Base-by-base conservation (phyloP, 1,140 invertebrate species). In the Calephelis nemesis region DNA sequence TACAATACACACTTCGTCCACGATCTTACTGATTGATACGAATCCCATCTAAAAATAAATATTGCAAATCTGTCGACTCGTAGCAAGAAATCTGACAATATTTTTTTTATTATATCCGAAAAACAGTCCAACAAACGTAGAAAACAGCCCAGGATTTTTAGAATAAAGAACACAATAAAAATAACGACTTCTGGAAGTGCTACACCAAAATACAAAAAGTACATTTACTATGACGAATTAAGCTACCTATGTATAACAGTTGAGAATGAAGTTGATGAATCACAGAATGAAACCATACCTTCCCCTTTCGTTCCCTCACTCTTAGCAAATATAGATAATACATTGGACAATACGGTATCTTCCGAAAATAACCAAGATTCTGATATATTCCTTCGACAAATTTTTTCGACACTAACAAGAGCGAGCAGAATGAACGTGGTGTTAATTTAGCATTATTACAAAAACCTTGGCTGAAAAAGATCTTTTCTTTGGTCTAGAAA, bases 381-480 rank as follows among this genome's bases (percentile, higher is more conserved):
- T 64, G 68, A 69, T 64, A 65, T 70, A 42, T 66, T 30, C 15
- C 30, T 11, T 8, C 49, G 52, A 30, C 64, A 66, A 54, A 39
- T 54, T 54, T 65, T 71, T 71, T 65, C 54, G 58, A 71, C 49
- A 71, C 65, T 71, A 42, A 52, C 10, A 65, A 71, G 39, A 52
- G 60, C 48, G 68, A 65, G 68, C 63, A 70, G 63, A 72, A 62
- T 72, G 62, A 62, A 49, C 62, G 47, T 69, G 67, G 52, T 72
- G 40, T 6, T 68, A 47, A 64, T 68, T 67, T 47, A 54, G 49
- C 42, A 13, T 58, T 47, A 66, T 66, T 67, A 72, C 65, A 70
- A 74, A 68, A 47, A 65, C 66, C 66, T 65, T 71, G 69, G 69
- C 7, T 65, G 11, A n/a, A 69, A 71, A 71, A 74, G 50, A 74